Evolutionary conservation across 1,140 invertebrate species (phyloP).

Genomic region (Nylanderia fulva): DNA sequence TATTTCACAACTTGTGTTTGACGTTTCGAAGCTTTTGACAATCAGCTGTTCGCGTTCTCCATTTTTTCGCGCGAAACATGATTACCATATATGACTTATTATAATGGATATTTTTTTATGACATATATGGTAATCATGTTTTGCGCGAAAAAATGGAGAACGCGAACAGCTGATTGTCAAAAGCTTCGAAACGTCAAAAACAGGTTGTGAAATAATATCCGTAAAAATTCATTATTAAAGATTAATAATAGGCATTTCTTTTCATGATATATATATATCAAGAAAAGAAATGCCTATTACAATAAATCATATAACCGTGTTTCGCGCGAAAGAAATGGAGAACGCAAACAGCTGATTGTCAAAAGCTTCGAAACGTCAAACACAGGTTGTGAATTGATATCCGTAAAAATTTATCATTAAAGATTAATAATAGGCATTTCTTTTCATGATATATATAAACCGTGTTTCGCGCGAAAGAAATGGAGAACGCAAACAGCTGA

Average conservation of each 20-base stretch:
- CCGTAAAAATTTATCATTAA: no score
- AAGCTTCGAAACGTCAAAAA: conserved; percentile 27
- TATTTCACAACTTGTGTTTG: conserved; percentile 27
- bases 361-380: conserved; percentile 29
- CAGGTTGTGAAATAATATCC: conserved; percentile 30
- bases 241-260: no score
- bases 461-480: not conserved
- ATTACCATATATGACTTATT: conserved; percentile 35
- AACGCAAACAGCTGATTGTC: conserved; percentile 27
- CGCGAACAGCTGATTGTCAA: conserved; percentile 30
- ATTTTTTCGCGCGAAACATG: not conserved
- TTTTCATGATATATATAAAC: conserved; percentile 28
- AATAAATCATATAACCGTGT: conserved; percentile 36
- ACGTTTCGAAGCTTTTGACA: conserved; percentile 27
- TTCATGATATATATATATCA: no score
- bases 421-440: no score
- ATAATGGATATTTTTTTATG: conserved; percentile 9
- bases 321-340: not conserved
- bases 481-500: conserved; percentile 31
- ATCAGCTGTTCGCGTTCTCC: conserved; percentile 31
- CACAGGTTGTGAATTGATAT: conserved; percentile 27
- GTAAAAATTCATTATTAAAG: no score
- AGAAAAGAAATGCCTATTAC: no score
- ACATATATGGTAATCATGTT: conserved; percentile 23
- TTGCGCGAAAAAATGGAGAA: not conserved